A percentile compares a stretch with the other conserved stretches of the same genome.
Evolutionary conservation across 2,888 invertebrate species (phyloP).

Genomic region (Acheta domesticus): DNA sequence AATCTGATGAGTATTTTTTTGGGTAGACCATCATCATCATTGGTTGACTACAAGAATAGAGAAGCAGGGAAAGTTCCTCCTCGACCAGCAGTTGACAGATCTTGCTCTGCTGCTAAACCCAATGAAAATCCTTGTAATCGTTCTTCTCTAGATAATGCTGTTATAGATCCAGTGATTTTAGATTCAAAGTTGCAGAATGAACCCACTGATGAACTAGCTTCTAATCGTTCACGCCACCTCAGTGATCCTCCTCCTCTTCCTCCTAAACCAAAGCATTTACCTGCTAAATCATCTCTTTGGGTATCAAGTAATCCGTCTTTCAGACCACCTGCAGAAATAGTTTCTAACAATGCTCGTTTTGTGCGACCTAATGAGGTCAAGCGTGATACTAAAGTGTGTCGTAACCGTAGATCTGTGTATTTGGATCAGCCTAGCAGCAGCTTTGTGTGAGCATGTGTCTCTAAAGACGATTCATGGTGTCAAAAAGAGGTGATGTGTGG

Average conservation of each 20-base stretch:
- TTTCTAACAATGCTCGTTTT: conserved; percentile 32
- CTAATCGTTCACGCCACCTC: conserved; percentile 25
- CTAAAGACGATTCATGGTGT: neutral
- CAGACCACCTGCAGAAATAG: conserved; percentile 29
- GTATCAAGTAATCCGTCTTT: conserved; percentile 42
- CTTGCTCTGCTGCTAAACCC: conserved; percentile 18
- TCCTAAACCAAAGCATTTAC: conserved; percentile 69
- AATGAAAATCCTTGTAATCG: neutral
- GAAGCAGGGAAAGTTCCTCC: conserved; percentile 21
- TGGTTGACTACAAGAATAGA: neutral
- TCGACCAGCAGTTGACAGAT: neutral
- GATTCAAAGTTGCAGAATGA: conserved; percentile 27
- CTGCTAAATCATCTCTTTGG: conserved; percentile 62
- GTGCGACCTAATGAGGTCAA: conserved; percentile 40
- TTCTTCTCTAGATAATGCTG: conserved; percentile 30
- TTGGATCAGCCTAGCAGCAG: conserved; percentile 63
- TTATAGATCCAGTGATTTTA: conserved; percentile 23
- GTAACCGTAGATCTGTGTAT: conserved; percentile 49
- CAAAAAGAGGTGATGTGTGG: too few species aligned
- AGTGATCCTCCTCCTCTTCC: conserved; percentile 64
- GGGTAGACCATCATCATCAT: conserved; percentile 18
- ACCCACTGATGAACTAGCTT: conserved; percentile 18
- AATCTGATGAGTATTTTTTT: conserved; percentile 44
- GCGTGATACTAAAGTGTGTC: conserved; percentile 38
- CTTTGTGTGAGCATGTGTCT: conserved; percentile 52